phyloP scores from a whole-genome alignment of 2,113 vertebrate species.

The Oryzias javanicus region DNA sequence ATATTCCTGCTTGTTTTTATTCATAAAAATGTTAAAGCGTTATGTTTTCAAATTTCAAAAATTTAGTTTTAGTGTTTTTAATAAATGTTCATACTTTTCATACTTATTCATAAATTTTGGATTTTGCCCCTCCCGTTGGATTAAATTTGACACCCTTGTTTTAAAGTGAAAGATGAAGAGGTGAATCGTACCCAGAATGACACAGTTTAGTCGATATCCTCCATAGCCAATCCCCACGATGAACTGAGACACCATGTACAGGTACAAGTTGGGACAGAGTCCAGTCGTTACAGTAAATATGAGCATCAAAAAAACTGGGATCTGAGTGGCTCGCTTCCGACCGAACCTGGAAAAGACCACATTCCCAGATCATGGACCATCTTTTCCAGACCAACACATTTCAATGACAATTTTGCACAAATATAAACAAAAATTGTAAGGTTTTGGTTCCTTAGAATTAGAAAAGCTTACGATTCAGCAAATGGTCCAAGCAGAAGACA shows the following conservation, averaged over 20 bases:
- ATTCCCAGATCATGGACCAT: background rate
- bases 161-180: background rate
- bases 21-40: no score
- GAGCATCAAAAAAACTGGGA: slow-evolving; percentile 46
- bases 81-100: no score
- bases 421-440: background rate
- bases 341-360: slow-evolving; percentile 53
- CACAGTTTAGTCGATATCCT: slow-evolving; percentile 61
- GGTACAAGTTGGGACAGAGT: slow-evolving; percentile 50
- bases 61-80: no score
- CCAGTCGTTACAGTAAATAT: slow-evolving; percentile 55
- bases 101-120: no score
- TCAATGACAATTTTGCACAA: background rate
- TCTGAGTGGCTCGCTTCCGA: slow-evolving; percentile 62
- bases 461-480: slow-evolving; percentile 63
- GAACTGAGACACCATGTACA: slow-evolving; percentile 61
- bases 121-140: no score
- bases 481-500: slow-evolving; percentile 69
- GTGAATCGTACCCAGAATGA: slow-evolving; percentile 59
- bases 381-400: background rate
- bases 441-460: background rate
- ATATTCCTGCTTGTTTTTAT: no score
- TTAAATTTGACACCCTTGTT: no score
- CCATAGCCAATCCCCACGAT: slow-evolving; percentile 58
- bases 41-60: no score